Base-by-base conservation (phyloP, 2,888 invertebrate genomes). In the Aphidoletes aphidimyza region DNA sequence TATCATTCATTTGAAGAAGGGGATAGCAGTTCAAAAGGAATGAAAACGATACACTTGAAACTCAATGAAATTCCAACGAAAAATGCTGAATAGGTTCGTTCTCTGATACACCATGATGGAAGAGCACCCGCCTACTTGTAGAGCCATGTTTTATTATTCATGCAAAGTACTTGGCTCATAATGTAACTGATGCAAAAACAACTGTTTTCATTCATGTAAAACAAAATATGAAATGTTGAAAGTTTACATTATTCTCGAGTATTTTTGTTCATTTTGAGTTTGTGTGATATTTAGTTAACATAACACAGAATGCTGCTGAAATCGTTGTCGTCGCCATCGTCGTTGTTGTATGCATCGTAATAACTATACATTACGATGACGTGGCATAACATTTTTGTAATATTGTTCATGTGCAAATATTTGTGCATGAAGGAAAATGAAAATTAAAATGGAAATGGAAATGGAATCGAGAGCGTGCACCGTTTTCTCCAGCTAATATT, bases 201-300 rank as follows among this genome's bases (percentile, higher is more conserved):
- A 54, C 54, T n/a, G n/a, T 3, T 54, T 47, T 47, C 19, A 19
- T 47, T 47, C 54, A 26, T 69, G 17, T 69, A 69, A 26, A 69
- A 69, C 69, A 69, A 69, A 69, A 69, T 69, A 69, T 69, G 69
- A 69, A 69, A 69, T 19, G 26, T 26, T 54, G 3, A 22, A 69
- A 30, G 30, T 69, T 30, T 30, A 2, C 11, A 69, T 69, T 14
- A 69, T 30, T 19, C 30, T 30, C 26, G 14, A 3, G 3, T 17
- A 69, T 69, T 69, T 69, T 69, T 69, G 69, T 34, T 69, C 69
- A 69, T 69, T 30, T 69, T 69, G 30, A 69, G 69, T 69, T 69
- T n/a, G n/a, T 42, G 8, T 42, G 34, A 69, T 69, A 69, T 69
- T 69, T 8, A 69, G 69, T 69, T 69, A 34, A 30, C 30, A 69